phyloP scores from a whole-genome alignment of 1,140 invertebrate genomes.

The Leptopilina boulardi region DNA sequence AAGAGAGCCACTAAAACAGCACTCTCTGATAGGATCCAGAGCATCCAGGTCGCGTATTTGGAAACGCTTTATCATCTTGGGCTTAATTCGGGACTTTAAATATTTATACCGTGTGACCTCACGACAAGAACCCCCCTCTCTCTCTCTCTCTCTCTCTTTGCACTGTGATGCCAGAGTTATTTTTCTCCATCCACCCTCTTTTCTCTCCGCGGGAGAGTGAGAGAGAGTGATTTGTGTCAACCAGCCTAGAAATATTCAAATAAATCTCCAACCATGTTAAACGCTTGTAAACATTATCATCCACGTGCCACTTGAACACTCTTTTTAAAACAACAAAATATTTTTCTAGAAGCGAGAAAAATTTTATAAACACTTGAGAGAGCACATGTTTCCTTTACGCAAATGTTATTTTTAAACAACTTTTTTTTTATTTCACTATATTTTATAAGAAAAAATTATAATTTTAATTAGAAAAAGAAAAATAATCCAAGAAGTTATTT shows the following conservation, averaged over 20 bases:
- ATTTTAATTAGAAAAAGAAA: too few relatives aligned
- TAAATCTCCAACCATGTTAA: slow-evolving; percentile 40
- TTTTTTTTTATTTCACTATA: too few relatives aligned
- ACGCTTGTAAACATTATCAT: slow-evolving; percentile 17
- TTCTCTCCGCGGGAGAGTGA: slow-evolving; percentile 34
- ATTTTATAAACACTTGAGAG: not conserved
- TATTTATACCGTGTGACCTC: slow-evolving; percentile 72
- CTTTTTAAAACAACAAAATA: not conserved
- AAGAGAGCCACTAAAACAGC: slow-evolving; percentile 48
- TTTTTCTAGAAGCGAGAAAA: not conserved
- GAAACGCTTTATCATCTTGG: slow-evolving; percentile 69
- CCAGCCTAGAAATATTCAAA: slow-evolving; percentile 54
- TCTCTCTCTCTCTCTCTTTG: slow-evolving; percentile 11
- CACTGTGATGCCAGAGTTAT: slow-evolving; percentile 56
- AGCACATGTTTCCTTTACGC: too few relatives aligned
- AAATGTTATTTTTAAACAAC: too few relatives aligned
- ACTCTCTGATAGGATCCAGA: slow-evolving; percentile 65
- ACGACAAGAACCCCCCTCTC: slow-evolving; percentile 52
- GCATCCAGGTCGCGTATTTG: slow-evolving; percentile 54
- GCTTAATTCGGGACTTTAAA: slow-evolving; percentile 71
- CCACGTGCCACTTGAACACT: not conserved
- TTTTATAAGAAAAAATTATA: not conserved
- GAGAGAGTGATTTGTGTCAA: slow-evolving; percentile 60
- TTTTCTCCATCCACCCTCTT: slow-evolving; percentile 55
- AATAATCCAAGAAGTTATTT: too few relatives aligned